A percentile compares a stretch with the other conserved stretches of the same genome.
Conservation (phyloP, 1,140 invertebrate species). For the Hermetia illucens region DNA sequence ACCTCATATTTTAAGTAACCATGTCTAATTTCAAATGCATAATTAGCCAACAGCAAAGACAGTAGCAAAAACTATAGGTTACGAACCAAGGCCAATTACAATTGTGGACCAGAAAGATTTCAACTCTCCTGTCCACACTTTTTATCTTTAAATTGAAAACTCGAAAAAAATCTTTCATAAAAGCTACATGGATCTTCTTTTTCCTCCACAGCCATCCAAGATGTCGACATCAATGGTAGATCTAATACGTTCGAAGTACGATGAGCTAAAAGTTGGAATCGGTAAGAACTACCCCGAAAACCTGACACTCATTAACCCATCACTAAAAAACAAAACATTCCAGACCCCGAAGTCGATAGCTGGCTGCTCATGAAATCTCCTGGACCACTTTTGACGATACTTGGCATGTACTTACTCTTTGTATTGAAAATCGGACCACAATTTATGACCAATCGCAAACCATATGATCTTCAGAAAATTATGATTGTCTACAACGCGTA, state of each 20-base stretch:
- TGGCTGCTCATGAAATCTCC: slow-evolving; percentile 46
- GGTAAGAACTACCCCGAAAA: background rate
- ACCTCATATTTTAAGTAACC: no score
- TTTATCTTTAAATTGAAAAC: no score
- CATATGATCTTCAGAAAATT: slow-evolving; percentile 52
- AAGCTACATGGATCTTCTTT: no score
- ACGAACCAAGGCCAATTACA: no score
- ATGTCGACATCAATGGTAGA: background rate
- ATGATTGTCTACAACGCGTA: slow-evolving; percentile 62
- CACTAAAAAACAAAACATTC: slow-evolving; percentile 13
- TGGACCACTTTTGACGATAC: slow-evolving; percentile 37
- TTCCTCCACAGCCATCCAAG: no score
- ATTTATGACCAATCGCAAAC: slow-evolving; percentile 55
- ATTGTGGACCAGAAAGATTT: no score
- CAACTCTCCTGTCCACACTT: no score
- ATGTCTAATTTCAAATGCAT: no score
- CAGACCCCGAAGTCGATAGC: slow-evolving; percentile 46
- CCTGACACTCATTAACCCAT: background rate
- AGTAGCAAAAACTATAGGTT: no score
- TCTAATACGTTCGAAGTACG: background rate
- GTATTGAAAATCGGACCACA: slow-evolving; percentile 52
- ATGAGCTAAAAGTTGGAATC: background rate
- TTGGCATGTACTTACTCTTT: slow-evolving; percentile 50
- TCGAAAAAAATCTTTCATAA: no score
- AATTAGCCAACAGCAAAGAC: no score